A percentile compares a stretch with the other conserved stretches of the same genome.
Conservation (phyloP, 2,888 invertebrate genomes). For the Apodemia mormo region DNA sequence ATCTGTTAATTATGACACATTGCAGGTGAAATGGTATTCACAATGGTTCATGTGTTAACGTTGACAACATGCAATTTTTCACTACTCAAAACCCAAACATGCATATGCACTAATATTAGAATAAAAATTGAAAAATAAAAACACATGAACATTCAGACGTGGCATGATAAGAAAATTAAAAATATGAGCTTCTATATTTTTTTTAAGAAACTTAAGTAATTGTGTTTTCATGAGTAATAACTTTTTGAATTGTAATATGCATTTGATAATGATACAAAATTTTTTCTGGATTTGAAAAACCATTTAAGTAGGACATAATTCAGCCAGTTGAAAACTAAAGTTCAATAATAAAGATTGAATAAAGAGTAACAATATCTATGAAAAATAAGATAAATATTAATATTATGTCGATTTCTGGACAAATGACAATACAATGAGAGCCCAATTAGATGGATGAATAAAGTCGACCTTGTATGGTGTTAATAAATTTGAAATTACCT, state of each 20-base stretch:
- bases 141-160: neutral
- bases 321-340: neutral
- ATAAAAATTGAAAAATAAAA: neutral
- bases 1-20: conserved; percentile 20
- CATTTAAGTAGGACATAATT: no score
- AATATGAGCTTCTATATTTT: neutral
- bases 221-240: no score
- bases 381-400: neutral
- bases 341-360: neutral
- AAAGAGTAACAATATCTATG: neutral
- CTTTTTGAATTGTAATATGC: neutral
- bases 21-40: conserved; percentile 49
- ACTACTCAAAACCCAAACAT: conserved; percentile 21
- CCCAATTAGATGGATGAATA: conserved; percentile 1
- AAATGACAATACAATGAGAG: conserved; percentile 15
- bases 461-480: conserved; percentile 38
- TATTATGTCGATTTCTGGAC: neutral
- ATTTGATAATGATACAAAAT: neutral
- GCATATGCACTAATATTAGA: conserved; percentile 18
- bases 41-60: conserved; percentile 43
- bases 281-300: neutral
- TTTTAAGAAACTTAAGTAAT: neutral
- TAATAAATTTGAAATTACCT: conserved; percentile 87
- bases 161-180: neutral
- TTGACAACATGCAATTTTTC: conserved; percentile 22